A percentile compares a stretch with the other conserved stretches of the same genome.
Conservation (phyloP, 2,113 vertebrate species). For the Sus scrofa region DNA sequence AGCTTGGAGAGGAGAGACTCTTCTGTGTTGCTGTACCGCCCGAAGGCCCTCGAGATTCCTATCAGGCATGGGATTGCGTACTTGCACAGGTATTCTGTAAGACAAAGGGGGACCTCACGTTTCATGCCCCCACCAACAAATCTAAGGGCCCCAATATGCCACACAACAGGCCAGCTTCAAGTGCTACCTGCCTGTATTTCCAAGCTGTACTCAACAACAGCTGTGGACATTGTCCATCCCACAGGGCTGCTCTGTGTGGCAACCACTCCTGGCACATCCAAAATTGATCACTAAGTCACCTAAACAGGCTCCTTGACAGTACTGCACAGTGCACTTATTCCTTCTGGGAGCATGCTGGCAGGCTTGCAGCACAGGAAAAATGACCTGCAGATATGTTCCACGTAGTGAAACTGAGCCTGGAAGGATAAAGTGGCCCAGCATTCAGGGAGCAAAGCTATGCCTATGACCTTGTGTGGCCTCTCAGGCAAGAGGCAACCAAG, state of each 20-base stretch:
- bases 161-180: not conserved
- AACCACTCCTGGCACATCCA: not conserved
- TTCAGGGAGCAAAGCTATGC: not conserved
- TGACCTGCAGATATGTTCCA: not conserved
- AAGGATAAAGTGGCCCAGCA: not conserved
- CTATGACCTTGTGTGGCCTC: not conserved
- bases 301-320: not conserved
- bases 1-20: slow-evolving; percentile 96
- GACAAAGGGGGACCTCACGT: slow-evolving; percentile 34
- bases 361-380: not conserved
- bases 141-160: not conserved
- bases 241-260: no score
- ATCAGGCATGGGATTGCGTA: slow-evolving; percentile 94
- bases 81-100: slow-evolving; percentile 95
- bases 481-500: not conserved
- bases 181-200: not conserved
- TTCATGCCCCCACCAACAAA: not conserved
- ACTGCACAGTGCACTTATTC: not conserved
- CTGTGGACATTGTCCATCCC: not conserved
- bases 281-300: not conserved
- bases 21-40: slow-evolving; percentile 95
- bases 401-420: not conserved
- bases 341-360: not conserved
- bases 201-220: not conserved
- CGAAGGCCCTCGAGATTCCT: slow-evolving; percentile 95